These are phyloP conservation scores for Nineta flava DNA, from an alignment of 2,888 invertebrate species.

Conservation along the genomic window DNA sequence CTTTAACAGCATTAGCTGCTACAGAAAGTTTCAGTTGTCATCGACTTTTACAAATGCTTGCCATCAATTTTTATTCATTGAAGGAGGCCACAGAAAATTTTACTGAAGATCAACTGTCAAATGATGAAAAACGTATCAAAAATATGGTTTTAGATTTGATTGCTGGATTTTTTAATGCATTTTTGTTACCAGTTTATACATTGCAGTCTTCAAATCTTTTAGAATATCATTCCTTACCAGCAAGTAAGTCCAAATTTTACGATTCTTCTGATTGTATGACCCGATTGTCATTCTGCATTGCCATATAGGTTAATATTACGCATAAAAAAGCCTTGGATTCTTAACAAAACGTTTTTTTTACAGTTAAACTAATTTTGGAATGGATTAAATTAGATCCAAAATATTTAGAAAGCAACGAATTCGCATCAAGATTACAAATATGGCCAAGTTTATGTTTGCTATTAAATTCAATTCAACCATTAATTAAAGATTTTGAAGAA, in stretches of 20 bases:
- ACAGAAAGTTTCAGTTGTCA: constrained; percentile 62
- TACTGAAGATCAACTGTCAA: constrained; percentile 32
- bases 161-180: constrained; percentile 47
- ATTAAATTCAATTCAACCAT: constrained; percentile 46
- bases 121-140: constrained; percentile 40
- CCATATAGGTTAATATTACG: too few species aligned
- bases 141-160: constrained; percentile 43
- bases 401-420: constrained; percentile 34
- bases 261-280: background rate
- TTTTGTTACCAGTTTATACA: constrained; percentile 52
- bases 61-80: constrained; percentile 59
- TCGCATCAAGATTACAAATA: constrained; percentile 45
- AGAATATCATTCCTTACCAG: constrained; percentile 51
- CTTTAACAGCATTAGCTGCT: constrained; percentile 58
- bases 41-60: constrained; percentile 56
- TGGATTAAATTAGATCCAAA: constrained; percentile 46
- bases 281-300: background rate
- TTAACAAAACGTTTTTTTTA: constrained; percentile 15
- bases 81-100: constrained; percentile 34
- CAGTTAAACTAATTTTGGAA: constrained; percentile 60
- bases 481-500: constrained; percentile 30
- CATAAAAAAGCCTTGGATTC: too few species aligned
- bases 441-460: constrained; percentile 66
- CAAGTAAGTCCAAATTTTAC: constrained; percentile 30
- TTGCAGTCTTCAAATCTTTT: constrained; percentile 43